Evolutionary conservation across 1,140 invertebrate species (phyloP), one percentile per base, ranked within the genome.

Genomic region (Drosophila cardini): DNA sequence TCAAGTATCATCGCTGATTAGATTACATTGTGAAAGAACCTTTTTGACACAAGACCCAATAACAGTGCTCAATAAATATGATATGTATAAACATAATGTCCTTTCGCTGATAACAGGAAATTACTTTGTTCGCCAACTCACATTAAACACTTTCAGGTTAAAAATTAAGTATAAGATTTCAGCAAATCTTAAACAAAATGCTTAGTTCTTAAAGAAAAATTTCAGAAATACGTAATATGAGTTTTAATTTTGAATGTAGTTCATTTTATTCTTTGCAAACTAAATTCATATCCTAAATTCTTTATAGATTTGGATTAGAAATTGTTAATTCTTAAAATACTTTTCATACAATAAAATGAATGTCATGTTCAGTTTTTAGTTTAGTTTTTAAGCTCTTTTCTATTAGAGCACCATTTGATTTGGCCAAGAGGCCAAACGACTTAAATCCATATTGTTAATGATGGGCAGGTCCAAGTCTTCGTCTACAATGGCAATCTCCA

Each of bases 401-500:
- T n/a, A 26, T 11, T 53, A 71, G 34, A 71, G 26, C 6, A 65
- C 69, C 62, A 72, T 36, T 4, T 52, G 32, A 36, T 67, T 57
- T 11, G 53, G 53, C 69, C 69, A 72, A 2, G 45, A 38, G 11
- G 32, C 10, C 2, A 9, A 0, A 2, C 43, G 42, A 15, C 15
- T 55, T 2, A 15, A 16, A 9, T 43, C 36, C 36, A 43, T 11
- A 8, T 26, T n/a, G 55, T n/a, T 0, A 13, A 18, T 10, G 26
- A 32, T 13, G 56, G n/a, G 15, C 9, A 10, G 4, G 13, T 42
- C 18, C 10, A 42, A n/a, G 16, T 72, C 62, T 4, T 65, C 69
- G 9, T 65, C 69, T 26, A 42, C 69, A 2, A 72, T 48, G 15
- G 65, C 16, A 4, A 72, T 72, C 13, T 72, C 69, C 21, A 72